These are phyloP conservation scores for Oikopleura albicans DNA, from an alignment of 23 tunicate genomes.

Conservation along the genomic window DNA sequence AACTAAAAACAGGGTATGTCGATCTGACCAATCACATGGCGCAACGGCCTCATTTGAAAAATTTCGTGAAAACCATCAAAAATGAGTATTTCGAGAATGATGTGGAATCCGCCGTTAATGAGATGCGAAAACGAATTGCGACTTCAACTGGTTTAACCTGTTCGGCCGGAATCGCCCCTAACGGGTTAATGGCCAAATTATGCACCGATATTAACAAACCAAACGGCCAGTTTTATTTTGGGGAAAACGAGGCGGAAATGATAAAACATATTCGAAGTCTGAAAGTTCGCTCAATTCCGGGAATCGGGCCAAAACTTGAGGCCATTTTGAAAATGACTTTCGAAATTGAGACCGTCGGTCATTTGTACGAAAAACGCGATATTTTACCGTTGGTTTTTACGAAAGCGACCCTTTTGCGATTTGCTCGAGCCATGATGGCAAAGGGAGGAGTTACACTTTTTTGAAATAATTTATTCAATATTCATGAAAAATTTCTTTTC, in stretches of 20 bases:
- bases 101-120: conserved; percentile 52
- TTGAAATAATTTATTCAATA: too few species aligned
- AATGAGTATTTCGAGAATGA: neutral
- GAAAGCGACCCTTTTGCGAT: neutral
- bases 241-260: conserved; percentile 22
- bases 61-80: neutral
- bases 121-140: conserved; percentile 47
- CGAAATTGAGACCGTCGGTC: neutral
- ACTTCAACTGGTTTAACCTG: conserved; percentile 57
- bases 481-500: too few species aligned
- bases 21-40: too few species aligned
- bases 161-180: conserved; percentile 79
- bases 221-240: conserved; percentile 47
- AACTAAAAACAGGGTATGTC: too few species aligned
- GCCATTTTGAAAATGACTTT: neutral
- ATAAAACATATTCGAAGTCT: conserved; percentile 34
- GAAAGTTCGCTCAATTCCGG: neutral
- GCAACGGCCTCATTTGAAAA: too few species aligned
- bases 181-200: conserved; percentile 58
- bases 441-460: too few species aligned
- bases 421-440: neutral
- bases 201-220: conserved; percentile 93
- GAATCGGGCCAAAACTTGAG: neutral
- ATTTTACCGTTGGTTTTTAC: neutral
- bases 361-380: neutral